Evolutionary conservation across 1,140 invertebrate species (phyloP).

Genomic region (Drosophila pectinifera): DNA sequence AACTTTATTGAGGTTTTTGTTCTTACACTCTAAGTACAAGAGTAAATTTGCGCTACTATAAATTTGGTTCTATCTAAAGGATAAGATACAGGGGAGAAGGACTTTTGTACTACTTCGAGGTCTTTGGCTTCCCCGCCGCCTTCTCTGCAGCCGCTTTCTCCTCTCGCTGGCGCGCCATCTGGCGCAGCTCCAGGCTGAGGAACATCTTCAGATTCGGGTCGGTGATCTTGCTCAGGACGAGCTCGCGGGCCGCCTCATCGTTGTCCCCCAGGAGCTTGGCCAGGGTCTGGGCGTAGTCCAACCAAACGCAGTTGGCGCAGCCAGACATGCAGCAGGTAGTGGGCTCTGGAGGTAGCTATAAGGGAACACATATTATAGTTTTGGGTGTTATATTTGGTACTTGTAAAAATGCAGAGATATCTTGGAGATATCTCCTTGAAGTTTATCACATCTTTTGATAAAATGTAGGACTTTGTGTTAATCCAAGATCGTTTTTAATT

Average conservation of each 20-base stretch:
- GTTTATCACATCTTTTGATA: too few species aligned
- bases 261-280: constrained; percentile 89
- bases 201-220: constrained; percentile 94
- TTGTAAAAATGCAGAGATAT: too few species aligned
- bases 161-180: constrained; percentile 67
- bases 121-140: constrained; percentile 33
- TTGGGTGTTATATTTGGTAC: not conserved
- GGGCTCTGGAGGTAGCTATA: constrained; percentile 88
- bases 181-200: constrained; percentile 90
- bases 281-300: constrained; percentile 94
- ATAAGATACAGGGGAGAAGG: not conserved
- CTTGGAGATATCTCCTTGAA: not conserved
- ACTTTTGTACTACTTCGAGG: constrained; percentile 42
- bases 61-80: constrained; percentile 32
- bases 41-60: constrained; percentile 48
- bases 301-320: constrained; percentile 97
- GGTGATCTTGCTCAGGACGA: constrained; percentile 91
- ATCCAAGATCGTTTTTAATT: too few species aligned
- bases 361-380: not conserved
- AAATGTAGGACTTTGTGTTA: not conserved
- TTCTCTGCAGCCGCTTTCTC: constrained; percentile 30
- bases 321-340: constrained; percentile 96
- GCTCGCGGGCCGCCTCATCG: constrained; percentile 88
- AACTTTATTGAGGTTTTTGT: constrained; percentile 50
- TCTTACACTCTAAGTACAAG: constrained; percentile 38